Conservation (phyloP, 2,797 vertebrate species). For the Amblyraja radiata region DNA sequence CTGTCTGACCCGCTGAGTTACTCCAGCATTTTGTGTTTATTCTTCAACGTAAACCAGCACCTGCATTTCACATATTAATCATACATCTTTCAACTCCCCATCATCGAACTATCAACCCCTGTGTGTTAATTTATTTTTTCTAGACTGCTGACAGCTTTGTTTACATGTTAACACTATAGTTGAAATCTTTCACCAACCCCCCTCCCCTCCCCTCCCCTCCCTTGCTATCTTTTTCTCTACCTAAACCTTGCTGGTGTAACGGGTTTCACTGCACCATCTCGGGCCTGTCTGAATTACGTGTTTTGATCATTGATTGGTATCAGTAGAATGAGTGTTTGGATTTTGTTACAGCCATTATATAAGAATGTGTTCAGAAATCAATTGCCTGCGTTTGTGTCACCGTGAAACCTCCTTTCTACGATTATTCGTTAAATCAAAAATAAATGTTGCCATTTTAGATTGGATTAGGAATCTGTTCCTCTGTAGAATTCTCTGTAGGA, state of each 20-base stretch:
- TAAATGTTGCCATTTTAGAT: conserved; percentile 19
- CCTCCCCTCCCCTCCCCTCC: too few relatives aligned
- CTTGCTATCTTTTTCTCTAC: background rate
- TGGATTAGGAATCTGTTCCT: background rate
- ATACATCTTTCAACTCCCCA: background rate
- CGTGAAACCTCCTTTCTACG: background rate
- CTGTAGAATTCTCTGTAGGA: too few relatives aligned
- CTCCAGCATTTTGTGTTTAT: too few relatives aligned
- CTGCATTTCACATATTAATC: too few relatives aligned
- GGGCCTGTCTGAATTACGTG: background rate
- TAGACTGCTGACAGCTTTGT: background rate
- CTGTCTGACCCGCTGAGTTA: too few relatives aligned
- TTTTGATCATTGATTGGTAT: background rate
- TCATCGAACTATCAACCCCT: background rate
- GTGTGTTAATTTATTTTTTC: background rate
- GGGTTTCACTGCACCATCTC: background rate
- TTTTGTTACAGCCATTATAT: background rate
- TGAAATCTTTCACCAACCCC: background rate
- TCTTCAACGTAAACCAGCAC: too few relatives aligned
- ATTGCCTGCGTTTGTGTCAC: too few relatives aligned
- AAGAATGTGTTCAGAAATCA: background rate
- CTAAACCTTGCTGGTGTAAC: background rate
- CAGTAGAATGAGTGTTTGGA: background rate
- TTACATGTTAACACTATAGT: background rate
- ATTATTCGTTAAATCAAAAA: background rate